Conservation (phyloP, 2,113 vertebrate genomes). For the Glaucidium brasilianum region DNA sequence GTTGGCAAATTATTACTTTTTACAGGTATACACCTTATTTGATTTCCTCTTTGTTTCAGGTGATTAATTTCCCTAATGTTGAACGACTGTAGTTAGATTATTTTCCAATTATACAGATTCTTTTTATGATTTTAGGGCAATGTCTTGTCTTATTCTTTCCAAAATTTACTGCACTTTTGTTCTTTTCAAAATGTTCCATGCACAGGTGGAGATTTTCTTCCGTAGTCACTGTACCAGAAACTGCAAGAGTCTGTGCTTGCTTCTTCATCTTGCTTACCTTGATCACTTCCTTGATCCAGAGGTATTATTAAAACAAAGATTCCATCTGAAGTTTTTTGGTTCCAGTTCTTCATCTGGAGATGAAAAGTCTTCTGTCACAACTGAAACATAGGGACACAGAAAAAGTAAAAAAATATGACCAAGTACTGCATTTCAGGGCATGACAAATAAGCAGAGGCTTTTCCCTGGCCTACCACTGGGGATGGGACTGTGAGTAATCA, state of each 20-base stretch:
- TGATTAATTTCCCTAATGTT: neutral
- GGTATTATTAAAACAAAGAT: neutral
- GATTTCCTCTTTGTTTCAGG: neutral
- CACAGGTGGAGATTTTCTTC: neutral
- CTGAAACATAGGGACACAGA: neutral
- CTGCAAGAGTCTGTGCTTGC: neutral
- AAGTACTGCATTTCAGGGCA: neutral
- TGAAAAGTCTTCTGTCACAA: neutral
- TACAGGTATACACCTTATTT: neutral
- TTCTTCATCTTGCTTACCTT: neutral
- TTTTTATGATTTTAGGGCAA: neutral
- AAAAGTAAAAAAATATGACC: neutral
- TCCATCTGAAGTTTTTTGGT: neutral
- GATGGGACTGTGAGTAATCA: neutral
- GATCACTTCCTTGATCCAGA: neutral
- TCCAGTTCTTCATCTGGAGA: neutral
- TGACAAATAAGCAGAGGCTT: neutral
- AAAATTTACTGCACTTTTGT: neutral
- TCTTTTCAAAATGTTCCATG: neutral
- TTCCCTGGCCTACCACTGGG: neutral
- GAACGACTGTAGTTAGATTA: neutral
- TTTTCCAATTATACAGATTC: neutral
- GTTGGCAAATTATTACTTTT: neutral
- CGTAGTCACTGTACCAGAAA: neutral
- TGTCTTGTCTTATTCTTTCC: neutral